Evolutionary conservation across 2,113 vertebrate species (phyloP).

Genomic region (Merops nubicus): DNA sequence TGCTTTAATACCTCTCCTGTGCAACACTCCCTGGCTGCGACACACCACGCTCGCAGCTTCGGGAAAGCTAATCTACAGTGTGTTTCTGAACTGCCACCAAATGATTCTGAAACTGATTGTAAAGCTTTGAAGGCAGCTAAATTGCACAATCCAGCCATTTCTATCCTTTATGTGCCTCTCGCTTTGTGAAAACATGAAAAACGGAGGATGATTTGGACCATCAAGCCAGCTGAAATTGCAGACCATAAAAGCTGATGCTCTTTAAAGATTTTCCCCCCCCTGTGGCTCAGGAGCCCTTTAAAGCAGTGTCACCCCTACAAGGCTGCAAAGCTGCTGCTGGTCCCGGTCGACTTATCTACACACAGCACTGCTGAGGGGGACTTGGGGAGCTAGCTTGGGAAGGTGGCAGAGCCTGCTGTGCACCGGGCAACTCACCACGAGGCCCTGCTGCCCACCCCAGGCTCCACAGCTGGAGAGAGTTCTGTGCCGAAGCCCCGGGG

Average conservation of each 20-base stretch:
- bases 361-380: not conserved
- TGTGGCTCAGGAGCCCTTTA: constrained; percentile 48
- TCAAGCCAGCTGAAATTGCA: constrained; percentile 57
- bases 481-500: not conserved
- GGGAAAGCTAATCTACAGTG: constrained; percentile 55
- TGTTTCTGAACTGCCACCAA: constrained; percentile 61
- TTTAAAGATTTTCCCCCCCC: constrained; percentile 41
- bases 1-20: not conserved
- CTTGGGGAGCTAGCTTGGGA: not conserved
- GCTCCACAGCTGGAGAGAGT: not conserved
- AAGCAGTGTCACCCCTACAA: constrained; percentile 46
- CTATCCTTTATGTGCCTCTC: constrained; percentile 61
- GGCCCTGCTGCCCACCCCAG: not conserved
- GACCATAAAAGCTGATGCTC: constrained; percentile 64
- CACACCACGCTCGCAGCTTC: fast-evolving
- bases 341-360: not conserved
- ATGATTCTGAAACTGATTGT: constrained; percentile 66
- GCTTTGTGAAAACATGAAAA: constrained; percentile 70
- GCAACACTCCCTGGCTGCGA: not conserved
- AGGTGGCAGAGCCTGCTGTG: not conserved
- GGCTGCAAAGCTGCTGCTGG: constrained; percentile 37
- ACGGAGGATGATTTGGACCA: constrained; percentile 63
- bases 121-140: constrained; percentile 70
- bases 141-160: constrained; percentile 58
- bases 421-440: not conserved